phyloP scores from a whole-genome alignment of 2,888 invertebrate genomes.

The Cataglyphis rosenhaueri region DNA sequence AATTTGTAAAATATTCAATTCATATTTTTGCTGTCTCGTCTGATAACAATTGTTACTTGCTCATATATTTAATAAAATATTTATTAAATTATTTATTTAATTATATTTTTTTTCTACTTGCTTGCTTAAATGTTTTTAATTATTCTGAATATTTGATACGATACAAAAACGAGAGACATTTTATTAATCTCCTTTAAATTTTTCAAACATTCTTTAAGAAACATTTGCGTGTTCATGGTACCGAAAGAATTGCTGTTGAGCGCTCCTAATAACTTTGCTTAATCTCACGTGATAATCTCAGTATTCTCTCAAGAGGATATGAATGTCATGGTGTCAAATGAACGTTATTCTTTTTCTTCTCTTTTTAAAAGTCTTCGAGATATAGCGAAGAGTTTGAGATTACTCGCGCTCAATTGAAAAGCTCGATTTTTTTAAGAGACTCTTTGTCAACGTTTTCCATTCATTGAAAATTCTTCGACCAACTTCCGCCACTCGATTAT shows the following conservation, averaged over 20 bases:
- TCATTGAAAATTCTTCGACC: constrained; percentile 82
- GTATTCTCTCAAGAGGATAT: not conserved
- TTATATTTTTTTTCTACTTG: no score
- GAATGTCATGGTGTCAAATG: not conserved
- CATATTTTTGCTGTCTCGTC: no score
- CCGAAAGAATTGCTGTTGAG: not conserved
- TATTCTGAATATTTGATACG: no score
- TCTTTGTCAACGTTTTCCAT: constrained; percentile 82
- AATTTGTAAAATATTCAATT: no score
- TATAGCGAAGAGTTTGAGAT: constrained; percentile 60
- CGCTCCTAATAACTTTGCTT: not conserved
- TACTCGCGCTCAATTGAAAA: constrained; percentile 83
- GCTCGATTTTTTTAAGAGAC: constrained; percentile 84
- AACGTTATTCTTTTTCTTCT: not conserved
- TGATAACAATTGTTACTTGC: no score
- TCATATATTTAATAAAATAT: no score
- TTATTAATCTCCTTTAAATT: not conserved
- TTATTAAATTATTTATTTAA: no score
- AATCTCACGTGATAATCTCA: not conserved
- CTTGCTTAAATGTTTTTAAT: no score
- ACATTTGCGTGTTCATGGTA: not conserved
- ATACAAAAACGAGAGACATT: not conserved
- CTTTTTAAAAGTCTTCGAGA: not conserved
- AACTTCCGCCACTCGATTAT: constrained; percentile 71
- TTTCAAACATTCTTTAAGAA: not conserved